Conservation (phyloP, 2,113 vertebrate genomes). For the Pao palembangensis region DNA sequence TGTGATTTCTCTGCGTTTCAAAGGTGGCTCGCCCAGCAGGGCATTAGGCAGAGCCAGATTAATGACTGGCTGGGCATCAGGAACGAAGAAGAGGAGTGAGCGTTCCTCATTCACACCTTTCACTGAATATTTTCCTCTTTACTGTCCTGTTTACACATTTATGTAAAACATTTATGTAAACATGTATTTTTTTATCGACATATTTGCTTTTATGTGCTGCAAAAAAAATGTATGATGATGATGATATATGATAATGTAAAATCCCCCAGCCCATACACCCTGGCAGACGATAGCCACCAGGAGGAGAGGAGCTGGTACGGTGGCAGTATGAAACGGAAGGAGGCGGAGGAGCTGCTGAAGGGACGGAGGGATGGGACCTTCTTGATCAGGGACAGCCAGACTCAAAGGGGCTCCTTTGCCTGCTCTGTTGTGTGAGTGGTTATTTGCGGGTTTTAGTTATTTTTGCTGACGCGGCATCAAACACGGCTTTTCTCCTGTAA, state of each 20-base stretch:
- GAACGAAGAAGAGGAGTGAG: slow-evolving; percentile 96
- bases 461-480: not conserved
- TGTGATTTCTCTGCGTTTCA: slow-evolving; percentile 15
- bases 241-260: too few species aligned
- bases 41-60: slow-evolving; percentile 88
- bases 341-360: slow-evolving; percentile 88
- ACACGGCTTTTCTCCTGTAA: slow-evolving; percentile 17
- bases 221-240: too few species aligned
- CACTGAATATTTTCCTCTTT: not conserved
- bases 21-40: slow-evolving; percentile 97
- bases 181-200: too few species aligned
- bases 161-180: too few species aligned
- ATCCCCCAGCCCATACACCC: slow-evolving; percentile 77
- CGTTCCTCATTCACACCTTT: slow-evolving; percentile 54
- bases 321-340: slow-evolving; percentile 87
- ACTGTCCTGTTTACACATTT: too few species aligned
- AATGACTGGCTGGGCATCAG: slow-evolving; percentile 88
- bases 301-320: slow-evolving; percentile 94
- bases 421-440: slow-evolving; percentile 91
- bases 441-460: not conserved
- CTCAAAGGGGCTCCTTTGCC: slow-evolving; percentile 89
- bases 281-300: slow-evolving; percentile 86
- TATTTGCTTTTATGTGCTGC: too few species aligned
- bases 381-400: slow-evolving; percentile 95
- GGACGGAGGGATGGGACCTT: slow-evolving; percentile 95